Conservation (phyloP, 2,113 vertebrate species). For the Stigmatopora argus region DNA sequence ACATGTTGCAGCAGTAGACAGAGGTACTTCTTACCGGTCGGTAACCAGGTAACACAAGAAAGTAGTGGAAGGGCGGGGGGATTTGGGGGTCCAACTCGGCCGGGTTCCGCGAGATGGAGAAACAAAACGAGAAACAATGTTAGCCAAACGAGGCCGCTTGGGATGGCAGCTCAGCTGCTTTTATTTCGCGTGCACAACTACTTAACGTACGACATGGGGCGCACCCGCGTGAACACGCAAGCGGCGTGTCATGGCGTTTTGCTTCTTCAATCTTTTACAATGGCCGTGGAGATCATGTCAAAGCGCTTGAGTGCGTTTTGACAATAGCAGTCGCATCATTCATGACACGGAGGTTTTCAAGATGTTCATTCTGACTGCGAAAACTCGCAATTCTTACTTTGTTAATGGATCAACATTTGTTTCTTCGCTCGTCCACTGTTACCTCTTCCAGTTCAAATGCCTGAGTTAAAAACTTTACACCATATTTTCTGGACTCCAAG, state of each 20-base stretch:
- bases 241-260: not conserved
- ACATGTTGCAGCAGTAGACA: conserved; percentile 39
- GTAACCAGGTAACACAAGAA: conserved; percentile 44
- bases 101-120: conserved; percentile 26
- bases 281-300: not conserved
- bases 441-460: no score
- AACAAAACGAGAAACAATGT: not conserved
- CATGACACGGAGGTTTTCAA: not conserved
- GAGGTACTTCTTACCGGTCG: conserved; percentile 47
- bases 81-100: not conserved
- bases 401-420: no score
- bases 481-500: no score
- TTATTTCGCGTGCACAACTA: not conserved
- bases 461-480: no score
- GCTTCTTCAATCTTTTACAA: not conserved
- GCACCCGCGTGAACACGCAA: conserved; percentile 11
- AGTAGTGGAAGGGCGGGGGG: not conserved
- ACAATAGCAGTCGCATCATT: not conserved
- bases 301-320: not conserved
- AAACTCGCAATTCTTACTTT: no score
- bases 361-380: no score
- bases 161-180: not conserved
- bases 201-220: not conserved
- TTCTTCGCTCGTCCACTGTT: no score
- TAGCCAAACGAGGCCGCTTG: not conserved